Evolutionary conservation across 2,888 invertebrate species (phyloP).

Genomic region (Hirtodrosophila alboralis): DNA sequence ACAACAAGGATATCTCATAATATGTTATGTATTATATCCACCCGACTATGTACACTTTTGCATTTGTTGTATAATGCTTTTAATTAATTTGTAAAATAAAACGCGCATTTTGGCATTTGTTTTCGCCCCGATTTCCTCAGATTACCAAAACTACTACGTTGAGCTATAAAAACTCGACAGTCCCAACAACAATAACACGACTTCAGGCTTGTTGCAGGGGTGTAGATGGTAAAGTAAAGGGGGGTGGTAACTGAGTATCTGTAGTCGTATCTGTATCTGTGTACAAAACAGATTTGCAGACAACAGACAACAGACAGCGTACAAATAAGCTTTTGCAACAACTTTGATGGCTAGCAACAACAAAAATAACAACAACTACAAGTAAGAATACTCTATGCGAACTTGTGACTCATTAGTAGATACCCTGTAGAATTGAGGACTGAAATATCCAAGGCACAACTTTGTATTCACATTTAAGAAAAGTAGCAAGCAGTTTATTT

Average conservation of each 20-base stretch:
- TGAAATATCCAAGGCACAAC: too few relatives aligned
- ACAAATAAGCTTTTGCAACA: conserved; percentile 68
- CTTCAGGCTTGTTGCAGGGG: neutral
- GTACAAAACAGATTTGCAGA: conserved; percentile 67
- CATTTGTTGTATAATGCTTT: conserved; percentile 63
- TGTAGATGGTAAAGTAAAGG: neutral
- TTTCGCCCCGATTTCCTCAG: conserved; percentile 24
- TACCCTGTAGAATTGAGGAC: too few relatives aligned
- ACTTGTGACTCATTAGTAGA: too few relatives aligned
- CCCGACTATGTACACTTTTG: conserved; percentile 20
- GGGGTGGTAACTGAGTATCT: conserved; percentile 15
- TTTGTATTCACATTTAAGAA: too few relatives aligned
- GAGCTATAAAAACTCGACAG: conserved; percentile 16
- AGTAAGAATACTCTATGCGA: too few relatives aligned
- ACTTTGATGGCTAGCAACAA: conserved; percentile 34
- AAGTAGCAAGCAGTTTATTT: too few relatives aligned
- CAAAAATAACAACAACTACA: too few relatives aligned
- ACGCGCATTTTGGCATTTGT: conserved; percentile 40
- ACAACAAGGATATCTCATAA: conserved; percentile 7
- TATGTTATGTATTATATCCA: too few relatives aligned
- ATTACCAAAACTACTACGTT: conserved; percentile 36
- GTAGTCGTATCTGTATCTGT: conserved; percentile 40
- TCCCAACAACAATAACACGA: conserved; percentile 43
- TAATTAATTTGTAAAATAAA: conserved; percentile 69
- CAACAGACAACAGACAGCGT: conserved; percentile 41